Conservation (phyloP, 2,113 vertebrate genomes). For the Psettodes erumei region DNA sequence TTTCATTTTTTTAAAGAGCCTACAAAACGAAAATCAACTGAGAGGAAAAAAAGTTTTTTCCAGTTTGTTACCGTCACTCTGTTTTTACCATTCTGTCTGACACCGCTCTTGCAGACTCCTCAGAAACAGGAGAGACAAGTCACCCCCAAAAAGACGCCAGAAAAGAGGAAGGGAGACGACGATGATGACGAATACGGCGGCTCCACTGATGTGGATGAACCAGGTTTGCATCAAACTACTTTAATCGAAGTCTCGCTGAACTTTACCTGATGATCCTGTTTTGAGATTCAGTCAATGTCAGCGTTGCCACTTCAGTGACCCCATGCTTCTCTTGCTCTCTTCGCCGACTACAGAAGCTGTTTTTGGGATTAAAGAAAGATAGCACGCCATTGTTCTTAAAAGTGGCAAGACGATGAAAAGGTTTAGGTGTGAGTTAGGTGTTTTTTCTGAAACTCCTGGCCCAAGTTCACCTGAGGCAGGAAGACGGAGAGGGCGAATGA, state of each 20-base stretch:
- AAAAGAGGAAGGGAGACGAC: slow-evolving; percentile 52
- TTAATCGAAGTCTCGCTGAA: background rate
- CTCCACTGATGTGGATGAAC: slow-evolving; percentile 78
- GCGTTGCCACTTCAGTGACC: background rate
- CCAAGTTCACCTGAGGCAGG: slow-evolving; percentile 10
- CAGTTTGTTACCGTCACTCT: background rate
- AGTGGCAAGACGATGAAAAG: background rate
- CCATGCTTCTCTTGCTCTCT: background rate
- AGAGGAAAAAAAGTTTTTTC: background rate
- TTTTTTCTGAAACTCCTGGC: background rate
- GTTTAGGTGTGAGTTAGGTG: background rate
- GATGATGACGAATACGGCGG: slow-evolving; percentile 70
- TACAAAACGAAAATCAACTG: background rate
- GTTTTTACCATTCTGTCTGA: background rate
- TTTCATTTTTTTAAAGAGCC: background rate
- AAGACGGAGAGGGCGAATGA: background rate
- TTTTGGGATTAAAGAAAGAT: background rate
- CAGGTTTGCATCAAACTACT: slow-evolving; percentile 62
- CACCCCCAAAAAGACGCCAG: slow-evolving; percentile 56
- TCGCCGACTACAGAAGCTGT: background rate
- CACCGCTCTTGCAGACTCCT: slow-evolving; percentile 38
- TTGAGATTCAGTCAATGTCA: background rate
- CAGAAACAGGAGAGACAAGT: slow-evolving; percentile 66
- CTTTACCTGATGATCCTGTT: background rate
- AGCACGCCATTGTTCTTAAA: background rate